Evolutionary conservation across 1,140 invertebrate genomes (phyloP), one percentile per base, ranked within the genome.

Genomic region (Temnothorax nylanderi): DNA sequence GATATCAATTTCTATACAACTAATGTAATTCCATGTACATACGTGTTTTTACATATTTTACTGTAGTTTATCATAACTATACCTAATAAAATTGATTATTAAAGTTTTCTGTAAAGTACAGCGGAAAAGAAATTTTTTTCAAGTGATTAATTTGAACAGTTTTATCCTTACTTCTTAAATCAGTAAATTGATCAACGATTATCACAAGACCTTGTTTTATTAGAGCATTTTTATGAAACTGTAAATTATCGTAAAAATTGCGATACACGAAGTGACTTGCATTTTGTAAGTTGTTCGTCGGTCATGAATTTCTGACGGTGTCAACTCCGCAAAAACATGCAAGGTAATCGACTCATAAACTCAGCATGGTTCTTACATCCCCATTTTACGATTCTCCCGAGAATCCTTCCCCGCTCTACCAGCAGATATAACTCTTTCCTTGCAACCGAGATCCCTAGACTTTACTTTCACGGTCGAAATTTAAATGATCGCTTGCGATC

Each of bases 381-480:
- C 64, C n/a, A 54, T 85, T 87, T 89, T 87, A 87, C 60, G 88
- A 65, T 65, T 47, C 77, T 54, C 62, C 60, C 44, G 41, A 75
- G 69, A n/a, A n/a, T 87, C 65, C 11, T 54, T 71, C 44, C 62
- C 51, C 32, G 26, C 56, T 71, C 41, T 65, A 71, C 13, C 8
- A 26, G 49, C 8, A 26, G 49, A 87, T 62, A 72, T 64, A 87
- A 26, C 13, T 8, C 41, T 87, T 54, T 49, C 60, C 26, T 44
- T 54, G 16, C 84, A 16, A 44, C 58, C 74, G 21, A 6, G 37
- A 82, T 80, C 76, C 0, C 5, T 56, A 16, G 18, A 32, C 16
- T 41, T 67, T 80, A 80, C 13, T 49, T 54, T 26, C 32, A 44
- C 11, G 8, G 49, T 11, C 3, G 6, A 67, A 37, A 78, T 32